These are phyloP conservation scores for Drosophila greeni DNA, from an alignment of 2,888 invertebrate genomes.

Conservation along the genomic window DNA sequence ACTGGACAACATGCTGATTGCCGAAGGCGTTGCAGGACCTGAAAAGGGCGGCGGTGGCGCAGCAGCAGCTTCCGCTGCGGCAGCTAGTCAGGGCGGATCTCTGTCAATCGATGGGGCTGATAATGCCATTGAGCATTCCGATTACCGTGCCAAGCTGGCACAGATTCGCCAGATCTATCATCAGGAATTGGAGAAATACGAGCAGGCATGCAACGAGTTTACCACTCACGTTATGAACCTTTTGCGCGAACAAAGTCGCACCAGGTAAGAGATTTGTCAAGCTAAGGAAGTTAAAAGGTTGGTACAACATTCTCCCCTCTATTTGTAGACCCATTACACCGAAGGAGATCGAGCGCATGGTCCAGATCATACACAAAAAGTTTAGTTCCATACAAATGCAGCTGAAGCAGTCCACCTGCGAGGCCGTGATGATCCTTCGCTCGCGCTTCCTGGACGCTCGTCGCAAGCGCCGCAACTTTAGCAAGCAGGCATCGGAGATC, in stretches of 20 bases:
- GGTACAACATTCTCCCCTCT: neutral
- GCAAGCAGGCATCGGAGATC: slow-evolving; percentile 99
- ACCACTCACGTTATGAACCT: slow-evolving; percentile 99
- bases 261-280: slow-evolving; percentile 79
- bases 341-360: slow-evolving; percentile 99
- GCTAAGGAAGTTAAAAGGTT: neutral
- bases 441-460: slow-evolving; percentile 87
- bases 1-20: slow-evolving; percentile 98
- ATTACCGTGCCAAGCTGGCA: slow-evolving; percentile 98
- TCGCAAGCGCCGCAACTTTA: slow-evolving; percentile 97
- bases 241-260: slow-evolving; percentile 96
- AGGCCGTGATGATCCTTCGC: slow-evolving; percentile 98
- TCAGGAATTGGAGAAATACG: slow-evolving; percentile 99
- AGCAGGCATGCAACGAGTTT: slow-evolving; percentile 99
- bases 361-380: slow-evolving; percentile 98
- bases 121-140: slow-evolving; percentile 99
- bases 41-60: slow-evolving; percentile 94
- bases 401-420: slow-evolving; percentile 99
- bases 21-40: slow-evolving; percentile 98
- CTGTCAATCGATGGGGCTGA: slow-evolving; percentile 82
- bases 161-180: slow-evolving; percentile 99
- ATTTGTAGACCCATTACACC: slow-evolving; percentile 92
- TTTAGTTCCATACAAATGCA: slow-evolving; percentile 99
- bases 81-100: slow-evolving; percentile 86
- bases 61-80: slow-evolving; percentile 93